Evolutionary conservation across 1,140 invertebrate species (phyloP), one percentile per base, ranked within the genome.

Genomic region (Cherax destructor): DNA sequence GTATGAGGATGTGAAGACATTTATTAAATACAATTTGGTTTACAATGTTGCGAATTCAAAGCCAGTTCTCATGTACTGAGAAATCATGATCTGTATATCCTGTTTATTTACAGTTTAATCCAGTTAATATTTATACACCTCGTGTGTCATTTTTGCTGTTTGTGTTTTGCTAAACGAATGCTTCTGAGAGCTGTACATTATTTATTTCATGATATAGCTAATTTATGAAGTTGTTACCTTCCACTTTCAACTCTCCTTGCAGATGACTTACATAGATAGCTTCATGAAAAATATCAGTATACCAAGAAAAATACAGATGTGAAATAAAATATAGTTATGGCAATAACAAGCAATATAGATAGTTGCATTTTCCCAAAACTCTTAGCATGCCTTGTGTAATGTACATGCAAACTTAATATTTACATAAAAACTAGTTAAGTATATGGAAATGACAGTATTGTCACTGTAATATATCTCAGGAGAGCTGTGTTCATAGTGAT

Each of bases 1-100:
- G 79, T 24, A 81, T n/a, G n/a, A 81, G 79, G 79, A 81, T 81
- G 79, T 81, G 79, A 81, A 56, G 79, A 50, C 79, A 81, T 56
- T 81, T 81, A 81, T 59, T 59, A 6, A 6, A 1, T 9, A 74
- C 3, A 18, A 6, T 65, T 65, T 65, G 13, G 61, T 65, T 65
- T 74, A 74, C 18, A 30, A 30, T 74, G 9, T 30, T 74, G 6
- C 30, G 3, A 7, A 9, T 74, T 74, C 30, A n/a, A 74, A 65
- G 13, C 13, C 21, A 65, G 30, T 41, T 41, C 30, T 41, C 61
- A 16, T 65, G 13, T 18, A 65, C 18, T 65, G 61, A 65, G 21
- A 18, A 13, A 65, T 65, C 61, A 65, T 65, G 13, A 5, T 65
- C 30, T 41, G 13, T 65, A 65, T 18, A 6, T 13, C 61, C 13